Base-by-base conservation (phyloP, 2,888 invertebrate genomes). In the Resseliella maxima region DNA sequence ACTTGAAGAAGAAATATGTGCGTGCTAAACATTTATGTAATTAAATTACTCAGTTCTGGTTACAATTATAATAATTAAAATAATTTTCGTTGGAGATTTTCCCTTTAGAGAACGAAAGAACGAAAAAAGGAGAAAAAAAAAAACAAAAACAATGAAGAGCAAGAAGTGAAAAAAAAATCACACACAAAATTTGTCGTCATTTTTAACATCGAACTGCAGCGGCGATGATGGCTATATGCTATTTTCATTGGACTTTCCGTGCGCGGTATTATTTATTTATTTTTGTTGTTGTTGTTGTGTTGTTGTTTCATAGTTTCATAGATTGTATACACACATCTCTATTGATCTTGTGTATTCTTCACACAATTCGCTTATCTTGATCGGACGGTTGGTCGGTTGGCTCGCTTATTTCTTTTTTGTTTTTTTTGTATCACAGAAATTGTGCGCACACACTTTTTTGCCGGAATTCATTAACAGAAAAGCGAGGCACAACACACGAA, bases 291-390 rank as follows among this genome's bases (percentile, higher is more conserved):
- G n/a, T n/a, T n/a, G n/a, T n/a, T n/a, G n/a, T n/a, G n/a, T 24
- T 10, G 2, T 24, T 24, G n/a, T 59, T 59, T 59, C 24, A 18
- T 50, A 8, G 46, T 50, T 50, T 50, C 59, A 24, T 59, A 59
- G 59, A 31, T 72, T 59, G 21, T 59, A 35, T 31, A 72, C 72
- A 72, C 72, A 72, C 72, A 72, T 83, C 83, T 83, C 83, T 83
- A 83, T 83, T 83, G 83, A 83, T 83, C 72, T 72, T 31, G 15
- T 72, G 72, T 72, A 72, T 72, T 72, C 72, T 72, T 72, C 27
- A 5, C 83, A 83, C 83, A 83, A 83, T 83, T 83, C 83, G 24
- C 83, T 83, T 83, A 83, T 83, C 83, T 83, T 83, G 38, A 83
- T 83, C 38, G 83, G 83, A 24, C 83, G 38, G n/a, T 38, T n/a